These are phyloP conservation scores for Tiaroga cobitis DNA, from an alignment of 2,797 vertebrate genomes.

Conservation along the genomic window DNA sequence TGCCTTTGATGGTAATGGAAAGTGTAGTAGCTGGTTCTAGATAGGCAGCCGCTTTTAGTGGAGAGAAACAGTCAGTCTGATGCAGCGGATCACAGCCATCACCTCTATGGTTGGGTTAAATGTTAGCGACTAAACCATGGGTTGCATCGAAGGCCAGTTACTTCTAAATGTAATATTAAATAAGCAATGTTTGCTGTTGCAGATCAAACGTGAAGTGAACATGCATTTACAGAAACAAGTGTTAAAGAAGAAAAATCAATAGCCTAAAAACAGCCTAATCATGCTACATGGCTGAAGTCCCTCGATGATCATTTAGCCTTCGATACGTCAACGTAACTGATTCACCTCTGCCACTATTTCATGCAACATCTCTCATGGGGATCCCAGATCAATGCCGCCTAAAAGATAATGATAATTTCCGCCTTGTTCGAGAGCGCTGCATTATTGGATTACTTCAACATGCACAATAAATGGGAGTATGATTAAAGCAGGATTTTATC, in stretches of 20 bases:
- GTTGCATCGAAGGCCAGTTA: background rate
- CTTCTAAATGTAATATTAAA: background rate
- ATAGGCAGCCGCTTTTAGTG: conserved; percentile 1
- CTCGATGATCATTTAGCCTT: conserved; percentile 61
- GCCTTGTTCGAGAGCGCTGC: conserved; percentile 51
- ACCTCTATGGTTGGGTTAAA: background rate
- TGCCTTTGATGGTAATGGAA: conserved; percentile 39
- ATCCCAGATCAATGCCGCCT: conserved; percentile 57
- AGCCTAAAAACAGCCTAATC: conserved; percentile 62
- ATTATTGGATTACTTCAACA: conserved; percentile 60
- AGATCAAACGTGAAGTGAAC: conserved; percentile 15
- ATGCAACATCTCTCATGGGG: conserved; percentile 56
- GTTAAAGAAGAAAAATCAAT: conserved; percentile 63
- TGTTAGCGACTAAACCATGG: background rate
- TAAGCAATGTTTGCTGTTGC: background rate
- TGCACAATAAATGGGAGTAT: conserved; percentile 51
- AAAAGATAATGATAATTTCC: conserved; percentile 58
- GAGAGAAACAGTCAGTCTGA: background rate
- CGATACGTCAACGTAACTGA: conserved; percentile 65
- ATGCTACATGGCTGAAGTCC: conserved; percentile 60
- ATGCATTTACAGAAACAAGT: conserved; percentile 56
- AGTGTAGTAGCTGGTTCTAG: conserved; percentile 29
- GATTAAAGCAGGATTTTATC: conserved; percentile 56
- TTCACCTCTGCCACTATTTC: conserved; percentile 65
- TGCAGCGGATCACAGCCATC: background rate